Evolutionary conservation across 2,888 invertebrate genomes (phyloP).

Genomic region (Tachystola acroxantha): DNA sequence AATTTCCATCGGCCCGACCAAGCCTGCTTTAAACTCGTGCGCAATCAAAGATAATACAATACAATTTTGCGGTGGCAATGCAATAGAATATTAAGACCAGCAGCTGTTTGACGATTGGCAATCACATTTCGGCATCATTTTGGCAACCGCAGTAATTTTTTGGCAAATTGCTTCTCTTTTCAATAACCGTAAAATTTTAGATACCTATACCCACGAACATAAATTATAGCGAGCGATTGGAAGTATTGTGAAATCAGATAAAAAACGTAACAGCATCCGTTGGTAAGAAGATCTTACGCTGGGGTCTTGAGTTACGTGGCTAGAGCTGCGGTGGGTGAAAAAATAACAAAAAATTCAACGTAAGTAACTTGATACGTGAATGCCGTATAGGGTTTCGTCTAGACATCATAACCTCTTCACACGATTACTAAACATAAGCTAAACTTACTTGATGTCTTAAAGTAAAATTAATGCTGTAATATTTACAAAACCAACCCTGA

Average conservation of each 20-base stretch:
- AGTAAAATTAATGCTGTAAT: no score
- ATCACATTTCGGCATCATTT: conserved; percentile 21
- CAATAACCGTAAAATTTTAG: not conserved
- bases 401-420: conserved; percentile 52
- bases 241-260: not conserved
- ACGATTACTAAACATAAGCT: no score
- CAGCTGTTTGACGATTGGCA: conserved; percentile 9
- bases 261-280: conserved; percentile 40
- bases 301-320: conserved; percentile 53
- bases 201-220: not conserved
- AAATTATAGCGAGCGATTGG: not conserved
- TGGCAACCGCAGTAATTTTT: conserved; percentile 22
- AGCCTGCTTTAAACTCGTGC: no score
- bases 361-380: conserved; percentile 50
- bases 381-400: conserved; percentile 60
- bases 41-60: conserved; percentile 9
- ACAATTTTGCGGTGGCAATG: conserved; percentile 24
- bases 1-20: conserved; percentile 11
- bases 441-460: conserved; percentile 1
- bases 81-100: not conserved
- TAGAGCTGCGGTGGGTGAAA: conserved; percentile 55
- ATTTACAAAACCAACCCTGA: no score
- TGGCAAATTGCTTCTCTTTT: conserved; percentile 8
- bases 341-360: conserved; percentile 39
- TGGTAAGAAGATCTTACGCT: conserved; percentile 50